Conservation (phyloP, 2,797 vertebrate species). For the Sebastes kiyomatsui region DNA sequence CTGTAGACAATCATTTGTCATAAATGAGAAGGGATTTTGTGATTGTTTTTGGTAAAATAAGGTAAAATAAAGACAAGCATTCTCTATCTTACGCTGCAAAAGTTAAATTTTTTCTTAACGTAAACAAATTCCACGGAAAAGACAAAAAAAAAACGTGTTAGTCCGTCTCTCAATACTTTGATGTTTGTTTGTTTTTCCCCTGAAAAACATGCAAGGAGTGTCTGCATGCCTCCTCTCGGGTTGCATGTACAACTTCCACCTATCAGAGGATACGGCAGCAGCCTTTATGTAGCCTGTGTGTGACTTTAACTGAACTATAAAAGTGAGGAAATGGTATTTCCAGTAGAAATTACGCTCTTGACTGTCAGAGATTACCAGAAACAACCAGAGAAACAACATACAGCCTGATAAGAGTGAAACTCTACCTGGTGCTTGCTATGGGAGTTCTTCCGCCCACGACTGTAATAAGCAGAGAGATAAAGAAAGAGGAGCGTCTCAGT, state of each 20-base stretch:
- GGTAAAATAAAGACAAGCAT: neutral
- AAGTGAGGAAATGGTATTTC: no score
- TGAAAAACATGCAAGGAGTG: no score
- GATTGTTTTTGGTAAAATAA: neutral
- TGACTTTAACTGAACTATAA: no score
- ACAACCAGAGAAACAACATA: neutral
- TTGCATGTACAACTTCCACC: no score
- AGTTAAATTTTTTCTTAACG: neutral
- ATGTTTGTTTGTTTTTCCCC: no score
- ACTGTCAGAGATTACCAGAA: neutral
- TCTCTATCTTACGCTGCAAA: neutral
- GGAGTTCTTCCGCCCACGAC: slow-evolving; percentile 97
- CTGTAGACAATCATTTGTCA: no score
- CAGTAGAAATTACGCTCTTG: no score
- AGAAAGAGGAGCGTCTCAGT: slow-evolving; percentile 1
- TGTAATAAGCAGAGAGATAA: slow-evolving; percentile 62
- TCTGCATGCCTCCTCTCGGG: no score
- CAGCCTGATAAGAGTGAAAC: neutral
- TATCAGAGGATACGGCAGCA: neutral
- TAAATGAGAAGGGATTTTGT: neutral
- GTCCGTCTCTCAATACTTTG: no score
- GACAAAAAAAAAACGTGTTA: no score
- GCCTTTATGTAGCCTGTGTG: no score
- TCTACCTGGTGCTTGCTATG: slow-evolving; percentile 97
- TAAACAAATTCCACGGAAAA: no score